Percentiles rank a stretch among this genome's conserved stretches.
Evolutionary conservation across 1,140 invertebrate species (phyloP).

Genomic region (Drosophila auraria): DNA sequence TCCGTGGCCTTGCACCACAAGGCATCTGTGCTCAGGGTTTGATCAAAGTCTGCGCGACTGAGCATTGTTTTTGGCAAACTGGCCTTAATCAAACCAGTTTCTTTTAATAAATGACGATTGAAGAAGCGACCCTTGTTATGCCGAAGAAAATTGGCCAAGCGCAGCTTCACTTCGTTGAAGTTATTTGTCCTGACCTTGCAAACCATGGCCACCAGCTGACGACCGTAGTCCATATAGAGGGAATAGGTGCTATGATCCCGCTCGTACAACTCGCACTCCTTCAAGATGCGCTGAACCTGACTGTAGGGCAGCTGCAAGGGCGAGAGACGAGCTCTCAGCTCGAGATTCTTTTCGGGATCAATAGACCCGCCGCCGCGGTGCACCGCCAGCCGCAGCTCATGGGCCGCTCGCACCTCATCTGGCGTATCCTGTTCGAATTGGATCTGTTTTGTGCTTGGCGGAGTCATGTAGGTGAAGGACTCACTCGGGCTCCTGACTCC

Average conservation of each 20-base stretch:
- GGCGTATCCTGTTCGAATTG: conserved; percentile 8
- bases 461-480: conserved; percentile 1
- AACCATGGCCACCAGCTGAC: conserved; percentile 33
- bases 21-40: conserved; percentile 46
- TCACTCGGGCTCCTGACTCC: conserved; percentile 15
- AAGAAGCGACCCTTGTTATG: conserved; percentile 39
- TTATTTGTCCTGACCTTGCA: conserved; percentile 57
- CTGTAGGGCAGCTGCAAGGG: conserved; percentile 37
- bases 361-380: conserved; percentile 52
- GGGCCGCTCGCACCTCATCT: conserved; percentile 26
- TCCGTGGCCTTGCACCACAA: conserved; percentile 50
- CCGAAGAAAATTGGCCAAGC: conserved; percentile 32
- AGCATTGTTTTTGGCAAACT: conserved; percentile 14
- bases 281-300: conserved; percentile 41
- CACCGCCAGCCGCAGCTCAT: conserved; percentile 52
- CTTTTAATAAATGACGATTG: conserved; percentile 35
- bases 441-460: conserved; percentile 17
- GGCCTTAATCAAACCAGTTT: conserved; percentile 57
- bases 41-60: conserved; percentile 19
- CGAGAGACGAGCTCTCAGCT: conserved; percentile 27
- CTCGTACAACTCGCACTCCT: conserved; percentile 50
- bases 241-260: conserved; percentile 22
- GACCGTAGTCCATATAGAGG: conserved; percentile 45
- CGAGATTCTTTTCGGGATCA: conserved; percentile 37
- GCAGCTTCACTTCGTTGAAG: conserved; percentile 28